A percentile compares a stretch with the other conserved stretches of the same genome.
phyloP scores from a whole-genome alignment of 2,797 vertebrate species.

The Lepilemur septentrionalis region DNA sequence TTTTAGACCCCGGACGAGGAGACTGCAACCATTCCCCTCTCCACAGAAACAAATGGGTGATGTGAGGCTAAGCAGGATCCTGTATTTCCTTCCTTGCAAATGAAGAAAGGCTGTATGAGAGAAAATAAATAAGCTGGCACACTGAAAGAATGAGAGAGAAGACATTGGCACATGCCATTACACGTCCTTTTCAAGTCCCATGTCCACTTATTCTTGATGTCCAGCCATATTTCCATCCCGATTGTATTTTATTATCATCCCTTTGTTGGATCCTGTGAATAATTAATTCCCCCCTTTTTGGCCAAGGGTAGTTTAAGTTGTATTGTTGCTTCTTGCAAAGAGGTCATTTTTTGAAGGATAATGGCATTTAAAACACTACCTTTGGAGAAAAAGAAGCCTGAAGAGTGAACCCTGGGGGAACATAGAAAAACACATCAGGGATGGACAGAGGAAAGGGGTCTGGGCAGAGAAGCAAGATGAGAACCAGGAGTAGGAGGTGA shows the following conservation, averaged over 20 bases:
- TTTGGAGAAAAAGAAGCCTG: background rate
- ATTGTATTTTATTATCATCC: background rate
- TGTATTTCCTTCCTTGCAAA: background rate
- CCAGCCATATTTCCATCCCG: background rate
- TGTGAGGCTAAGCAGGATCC: background rate
- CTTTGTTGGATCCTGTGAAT: conserved; percentile 17
- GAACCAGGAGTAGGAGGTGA: background rate
- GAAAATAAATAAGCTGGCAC: background rate
- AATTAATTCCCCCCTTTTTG: conserved; percentile 7
- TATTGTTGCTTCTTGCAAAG: background rate
- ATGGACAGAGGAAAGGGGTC: background rate
- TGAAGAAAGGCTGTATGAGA: background rate
- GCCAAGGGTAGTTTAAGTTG: background rate
- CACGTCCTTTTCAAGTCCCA: background rate
- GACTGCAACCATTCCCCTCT: background rate
- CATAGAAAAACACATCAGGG: conserved; percentile 6
- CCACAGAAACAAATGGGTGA: background rate
- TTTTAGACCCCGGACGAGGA: background rate
- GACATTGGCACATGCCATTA: background rate
- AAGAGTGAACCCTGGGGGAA: background rate
- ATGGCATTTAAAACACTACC: background rate
- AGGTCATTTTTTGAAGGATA: conserved; percentile 12
- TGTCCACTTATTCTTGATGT: background rate
- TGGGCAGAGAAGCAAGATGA: background rate
- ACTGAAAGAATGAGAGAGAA: background rate